A percentile compares a stretch with the other conserved stretches of the same genome.
Conservation (phyloP, 2,113 vertebrate genomes). For the Gallinago paraguaiae region DNA sequence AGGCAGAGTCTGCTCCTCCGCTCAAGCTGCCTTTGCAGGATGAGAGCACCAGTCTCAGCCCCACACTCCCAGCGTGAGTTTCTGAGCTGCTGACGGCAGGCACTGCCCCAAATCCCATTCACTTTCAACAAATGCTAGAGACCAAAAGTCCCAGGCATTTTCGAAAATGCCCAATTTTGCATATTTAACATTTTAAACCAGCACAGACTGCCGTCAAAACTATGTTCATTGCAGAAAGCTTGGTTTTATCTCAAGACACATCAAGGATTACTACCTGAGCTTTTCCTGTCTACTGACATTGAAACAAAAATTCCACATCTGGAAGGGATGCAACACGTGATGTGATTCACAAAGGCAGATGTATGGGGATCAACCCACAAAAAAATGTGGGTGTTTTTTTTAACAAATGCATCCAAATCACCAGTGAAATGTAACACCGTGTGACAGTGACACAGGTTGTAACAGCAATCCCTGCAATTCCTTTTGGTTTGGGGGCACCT, state of each 20-base stretch:
- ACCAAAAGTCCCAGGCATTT: not conserved
- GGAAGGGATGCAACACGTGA: not conserved
- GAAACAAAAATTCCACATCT: not conserved
- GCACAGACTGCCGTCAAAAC: not conserved
- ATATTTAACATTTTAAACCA: not conserved
- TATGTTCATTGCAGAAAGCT: not conserved
- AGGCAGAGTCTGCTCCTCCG: not conserved
- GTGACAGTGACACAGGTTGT: not conserved
- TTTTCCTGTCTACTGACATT: not conserved
- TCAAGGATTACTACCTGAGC: not conserved
- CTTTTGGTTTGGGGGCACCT: not conserved
- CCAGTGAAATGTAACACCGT: not conserved
- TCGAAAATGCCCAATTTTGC: not conserved
- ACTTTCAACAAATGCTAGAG: not conserved
- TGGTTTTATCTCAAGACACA: not conserved
- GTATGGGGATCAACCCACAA: not conserved
- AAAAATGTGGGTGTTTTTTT: rapidly evolving
- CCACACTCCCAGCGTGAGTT: rapidly evolving
- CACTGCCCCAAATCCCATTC: not conserved
- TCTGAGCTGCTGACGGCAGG: not conserved
- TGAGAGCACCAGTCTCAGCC: not conserved
- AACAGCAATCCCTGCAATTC: not conserved
- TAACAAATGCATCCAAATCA: not conserved
- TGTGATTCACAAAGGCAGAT: not conserved
- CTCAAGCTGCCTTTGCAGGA: not conserved